These are phyloP conservation scores for Agrotis ipsilon DNA, from an alignment of 2,888 invertebrate species.

Conservation along the genomic window DNA sequence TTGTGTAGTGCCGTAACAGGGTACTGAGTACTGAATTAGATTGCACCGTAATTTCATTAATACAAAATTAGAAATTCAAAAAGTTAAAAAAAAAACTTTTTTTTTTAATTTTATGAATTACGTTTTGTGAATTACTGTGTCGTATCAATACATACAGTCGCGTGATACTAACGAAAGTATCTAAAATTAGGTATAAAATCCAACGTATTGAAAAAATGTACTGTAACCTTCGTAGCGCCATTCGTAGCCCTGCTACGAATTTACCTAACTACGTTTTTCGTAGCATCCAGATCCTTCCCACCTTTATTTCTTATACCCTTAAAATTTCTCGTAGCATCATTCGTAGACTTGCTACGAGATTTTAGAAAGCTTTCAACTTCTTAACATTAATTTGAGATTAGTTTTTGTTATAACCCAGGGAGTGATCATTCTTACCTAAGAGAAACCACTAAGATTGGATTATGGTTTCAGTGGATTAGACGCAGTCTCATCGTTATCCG, in stretches of 20 bases:
- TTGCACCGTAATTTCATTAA: too few species aligned
- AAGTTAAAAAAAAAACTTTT: neutral
- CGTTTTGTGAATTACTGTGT: too few species aligned
- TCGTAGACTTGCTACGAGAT: neutral
- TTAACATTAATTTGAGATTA: neutral
- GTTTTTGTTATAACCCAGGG: neutral
- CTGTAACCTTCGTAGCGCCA: slow-evolving; percentile 13
- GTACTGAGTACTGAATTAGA: neutral
- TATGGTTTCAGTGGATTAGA: slow-evolving; percentile 90
- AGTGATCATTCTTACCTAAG: too few species aligned
- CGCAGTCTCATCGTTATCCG: slow-evolving; percentile 93
- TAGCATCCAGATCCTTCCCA: slow-evolving; percentile 5
- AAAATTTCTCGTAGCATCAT: neutral
- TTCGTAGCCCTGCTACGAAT: slow-evolving; percentile 29
- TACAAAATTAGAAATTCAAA: slow-evolving; percentile 6
- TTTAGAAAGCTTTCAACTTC: neutral
- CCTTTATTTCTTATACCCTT: neutral
- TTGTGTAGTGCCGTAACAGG: neutral
- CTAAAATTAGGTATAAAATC: too few species aligned
- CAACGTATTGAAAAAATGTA: neutral
- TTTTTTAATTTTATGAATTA: neutral
- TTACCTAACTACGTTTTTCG: neutral
- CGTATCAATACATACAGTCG: too few species aligned
- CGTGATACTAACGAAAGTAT: too few species aligned
- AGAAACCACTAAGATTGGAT: neutral